phyloP scores from a whole-genome alignment of 2,888 invertebrate species.

The Patella caerulea region DNA sequence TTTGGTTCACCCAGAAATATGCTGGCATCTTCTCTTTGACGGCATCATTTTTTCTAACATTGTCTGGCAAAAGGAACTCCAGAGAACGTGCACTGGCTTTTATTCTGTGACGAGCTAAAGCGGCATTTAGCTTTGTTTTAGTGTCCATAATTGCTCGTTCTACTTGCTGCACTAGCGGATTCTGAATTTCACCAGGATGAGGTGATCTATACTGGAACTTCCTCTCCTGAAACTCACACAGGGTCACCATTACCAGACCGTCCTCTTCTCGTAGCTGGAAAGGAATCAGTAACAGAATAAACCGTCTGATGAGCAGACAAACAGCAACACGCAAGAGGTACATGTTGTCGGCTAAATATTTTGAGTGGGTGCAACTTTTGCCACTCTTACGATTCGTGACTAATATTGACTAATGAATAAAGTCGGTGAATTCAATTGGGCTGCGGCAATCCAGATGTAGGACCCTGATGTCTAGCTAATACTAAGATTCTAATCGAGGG shows the following conservation, averaged over 20 bases:
- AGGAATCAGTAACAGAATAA: too few species aligned
- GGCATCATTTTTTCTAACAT: slow-evolving; percentile 60
- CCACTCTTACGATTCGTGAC: too few species aligned
- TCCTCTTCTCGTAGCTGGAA: slow-evolving; percentile 57
- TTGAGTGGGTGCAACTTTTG: too few species aligned
- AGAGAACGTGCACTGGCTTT: slow-evolving; percentile 60
- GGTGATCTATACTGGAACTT: slow-evolving; percentile 65
- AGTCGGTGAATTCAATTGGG: too few species aligned
- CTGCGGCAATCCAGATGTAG: too few species aligned
- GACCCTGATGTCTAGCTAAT: too few species aligned
- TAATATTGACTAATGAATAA: too few species aligned
- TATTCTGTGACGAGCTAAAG: slow-evolving; percentile 66
- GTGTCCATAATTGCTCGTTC: slow-evolving; percentile 61
- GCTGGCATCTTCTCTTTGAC: slow-evolving; percentile 57
- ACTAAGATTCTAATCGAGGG: too few species aligned
- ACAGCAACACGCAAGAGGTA: too few species aligned
- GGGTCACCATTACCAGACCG: slow-evolving; percentile 61
- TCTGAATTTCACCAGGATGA: slow-evolving; percentile 43
- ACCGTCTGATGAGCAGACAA: too few species aligned
- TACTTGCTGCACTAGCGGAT: slow-evolving; percentile 50
- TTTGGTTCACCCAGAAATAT: slow-evolving; percentile 66
- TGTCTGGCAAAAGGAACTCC: slow-evolving; percentile 64
- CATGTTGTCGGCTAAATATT: too few species aligned
- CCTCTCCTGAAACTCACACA: slow-evolving; percentile 66
- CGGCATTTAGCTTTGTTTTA: slow-evolving; percentile 65